These are phyloP conservation scores for Lithophane leautieri DNA, from an alignment of 2,888 invertebrate genomes.

Conservation along the genomic window DNA sequence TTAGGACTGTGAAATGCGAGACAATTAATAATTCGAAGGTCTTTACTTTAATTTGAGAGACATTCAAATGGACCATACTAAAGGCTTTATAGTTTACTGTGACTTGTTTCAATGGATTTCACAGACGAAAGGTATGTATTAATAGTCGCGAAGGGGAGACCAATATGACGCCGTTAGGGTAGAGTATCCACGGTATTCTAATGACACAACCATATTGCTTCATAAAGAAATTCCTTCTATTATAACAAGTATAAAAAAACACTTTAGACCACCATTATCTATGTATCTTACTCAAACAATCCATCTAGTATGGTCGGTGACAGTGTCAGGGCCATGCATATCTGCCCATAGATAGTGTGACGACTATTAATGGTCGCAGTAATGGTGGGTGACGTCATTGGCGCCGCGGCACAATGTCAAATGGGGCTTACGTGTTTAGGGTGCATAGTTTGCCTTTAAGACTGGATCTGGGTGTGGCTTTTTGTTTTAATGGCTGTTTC, in stretches of 20 bases:
- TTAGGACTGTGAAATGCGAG: not conserved
- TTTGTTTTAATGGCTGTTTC: conserved; percentile 1
- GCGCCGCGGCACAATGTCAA: conserved; percentile 44
- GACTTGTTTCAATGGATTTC: not conserved
- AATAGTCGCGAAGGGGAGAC: not conserved
- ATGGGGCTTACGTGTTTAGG: conserved; percentile 34
- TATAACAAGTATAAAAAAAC: conserved; percentile 9
- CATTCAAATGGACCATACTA: not conserved
- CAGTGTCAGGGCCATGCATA: conserved; percentile 49
- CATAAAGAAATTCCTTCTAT: conserved; percentile 19
- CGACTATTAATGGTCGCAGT: conserved; percentile 41
- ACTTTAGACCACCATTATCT: conserved; percentile 3
- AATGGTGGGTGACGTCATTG: conserved; percentile 53
- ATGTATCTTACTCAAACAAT: conserved; percentile 21
- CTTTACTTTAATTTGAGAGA: not conserved
- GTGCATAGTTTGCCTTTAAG: conserved; percentile 45
- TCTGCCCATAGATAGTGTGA: conserved; percentile 53
- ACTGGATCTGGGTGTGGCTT: conserved; percentile 17
- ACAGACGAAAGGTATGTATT: not conserved
- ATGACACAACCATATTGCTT: not conserved
- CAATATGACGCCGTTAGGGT: not conserved
- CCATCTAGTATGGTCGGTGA: conserved; percentile 8
- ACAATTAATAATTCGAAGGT: conserved; percentile 6
- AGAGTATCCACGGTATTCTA: conserved; percentile 10
- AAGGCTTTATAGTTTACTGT: not conserved